A percentile compares a stretch with the other conserved stretches of the same genome.
phyloP scores from a whole-genome alignment of 2,888 invertebrate genomes.

The Brachylomia viminalis region DNA sequence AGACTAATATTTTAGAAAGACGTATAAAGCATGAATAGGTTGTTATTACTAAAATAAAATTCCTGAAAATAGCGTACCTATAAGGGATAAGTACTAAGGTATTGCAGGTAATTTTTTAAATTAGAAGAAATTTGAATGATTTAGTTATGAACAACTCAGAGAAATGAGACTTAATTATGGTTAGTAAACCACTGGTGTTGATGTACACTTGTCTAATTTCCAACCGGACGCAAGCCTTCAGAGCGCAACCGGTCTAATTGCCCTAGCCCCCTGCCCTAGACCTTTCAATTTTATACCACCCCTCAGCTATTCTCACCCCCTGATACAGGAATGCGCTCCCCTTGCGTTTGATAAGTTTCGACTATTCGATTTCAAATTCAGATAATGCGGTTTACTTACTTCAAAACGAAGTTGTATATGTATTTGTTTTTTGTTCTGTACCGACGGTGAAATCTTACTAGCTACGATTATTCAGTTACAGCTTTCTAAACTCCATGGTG shows the following conservation, averaged over 20 bases:
- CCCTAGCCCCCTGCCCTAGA: constrained; percentile 70
- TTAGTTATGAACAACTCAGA: background rate
- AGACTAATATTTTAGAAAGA: constrained; percentile 20
- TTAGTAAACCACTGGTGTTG: constrained; percentile 11
- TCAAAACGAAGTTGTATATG: constrained; percentile 2
- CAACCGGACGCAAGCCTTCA: constrained; percentile 68
- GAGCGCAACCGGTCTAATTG: constrained; percentile 73
- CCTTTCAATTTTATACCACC: constrained; percentile 73
- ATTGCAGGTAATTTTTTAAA: background rate
- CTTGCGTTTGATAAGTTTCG: constrained; percentile 68
- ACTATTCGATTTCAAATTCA: constrained; percentile 63
- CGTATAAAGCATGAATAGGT: constrained; percentile 5
- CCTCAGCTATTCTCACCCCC: constrained; percentile 49
- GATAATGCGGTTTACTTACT: constrained; percentile 10
- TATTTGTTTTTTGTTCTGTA: constrained; percentile 31
- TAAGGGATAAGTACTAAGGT: background rate
- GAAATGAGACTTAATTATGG: background rate
- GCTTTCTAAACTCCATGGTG: too few species aligned
- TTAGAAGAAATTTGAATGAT: background rate
- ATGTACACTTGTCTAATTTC: constrained; percentile 68
- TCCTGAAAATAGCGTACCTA: background rate
- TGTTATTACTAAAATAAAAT: constrained; percentile 3
- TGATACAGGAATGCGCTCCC: constrained; percentile 67
- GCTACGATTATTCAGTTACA: constrained; percentile 8
- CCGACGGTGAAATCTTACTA: constrained; percentile 2